Conservation (phyloP, 2,888 invertebrate genomes). For the Tortricodes alternella region DNA sequence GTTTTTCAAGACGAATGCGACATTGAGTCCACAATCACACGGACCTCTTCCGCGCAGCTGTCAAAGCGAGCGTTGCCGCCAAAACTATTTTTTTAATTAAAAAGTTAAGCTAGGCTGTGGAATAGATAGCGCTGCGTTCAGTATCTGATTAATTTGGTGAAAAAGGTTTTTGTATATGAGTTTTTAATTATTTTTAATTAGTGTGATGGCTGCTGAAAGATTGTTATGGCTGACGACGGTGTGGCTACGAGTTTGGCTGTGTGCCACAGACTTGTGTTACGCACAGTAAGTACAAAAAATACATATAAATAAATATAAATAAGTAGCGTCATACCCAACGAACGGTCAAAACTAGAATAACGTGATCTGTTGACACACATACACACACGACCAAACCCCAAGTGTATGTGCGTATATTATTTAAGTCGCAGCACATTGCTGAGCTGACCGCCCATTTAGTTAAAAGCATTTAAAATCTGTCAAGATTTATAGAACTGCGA, state of each 20-base stretch:
- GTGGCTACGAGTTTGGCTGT: conserved; percentile 67
- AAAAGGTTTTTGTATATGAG: conserved; percentile 14
- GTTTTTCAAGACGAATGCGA: not conserved
- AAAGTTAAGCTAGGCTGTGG: not conserved
- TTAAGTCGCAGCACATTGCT: no score
- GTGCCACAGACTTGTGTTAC: conserved; percentile 75
- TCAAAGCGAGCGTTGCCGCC: conserved; percentile 12
- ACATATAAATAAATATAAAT: no score
- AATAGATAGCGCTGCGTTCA: not conserved
- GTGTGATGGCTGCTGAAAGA: conserved; percentile 62
- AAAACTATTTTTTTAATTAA: conserved; percentile 3
- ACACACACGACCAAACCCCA: no score
- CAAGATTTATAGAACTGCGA: no score
- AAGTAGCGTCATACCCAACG: no score
- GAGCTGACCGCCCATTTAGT: no score
- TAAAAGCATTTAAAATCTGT: no score
- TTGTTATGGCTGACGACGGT: conserved; percentile 66
- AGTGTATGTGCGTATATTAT: no score
- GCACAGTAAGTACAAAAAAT: conserved; percentile 68
- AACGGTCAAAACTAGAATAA: no score
- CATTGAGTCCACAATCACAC: conserved; percentile 1
- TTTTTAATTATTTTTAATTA: not conserved
- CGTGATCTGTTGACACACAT: no score
- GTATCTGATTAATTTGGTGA: conserved; percentile 9
- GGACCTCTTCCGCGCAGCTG: not conserved